Evolutionary conservation across 2,888 invertebrate species (phyloP).

Genomic region (Papilio demoleus): DNA sequence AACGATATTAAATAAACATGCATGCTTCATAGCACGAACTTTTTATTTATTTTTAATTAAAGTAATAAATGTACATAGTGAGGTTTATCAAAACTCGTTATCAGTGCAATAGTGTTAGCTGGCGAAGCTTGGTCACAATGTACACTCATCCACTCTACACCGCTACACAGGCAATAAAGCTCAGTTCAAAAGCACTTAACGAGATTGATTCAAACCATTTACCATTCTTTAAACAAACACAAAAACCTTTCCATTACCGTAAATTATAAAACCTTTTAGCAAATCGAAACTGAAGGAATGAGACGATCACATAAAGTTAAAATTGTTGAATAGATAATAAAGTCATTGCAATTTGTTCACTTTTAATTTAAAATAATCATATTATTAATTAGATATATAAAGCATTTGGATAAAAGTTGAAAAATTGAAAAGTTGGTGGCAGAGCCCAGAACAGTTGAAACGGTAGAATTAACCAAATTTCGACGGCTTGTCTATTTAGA

Average conservation of each 20-base stretch:
- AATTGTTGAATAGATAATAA: conserved; percentile 22
- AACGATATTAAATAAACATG: background rate
- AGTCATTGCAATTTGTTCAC: background rate
- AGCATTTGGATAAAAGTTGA: too few relatives aligned
- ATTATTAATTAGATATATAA: too few relatives aligned
- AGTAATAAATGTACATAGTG: conserved; percentile 1
- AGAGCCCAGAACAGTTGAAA: too few relatives aligned
- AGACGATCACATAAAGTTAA: conserved; percentile 30
- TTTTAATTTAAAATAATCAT: background rate
- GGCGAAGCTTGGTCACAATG: conserved; percentile 47
- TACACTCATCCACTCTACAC: conserved; percentile 65
- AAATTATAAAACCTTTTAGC: conserved; percentile 81
- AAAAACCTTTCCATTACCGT: conserved; percentile 79
- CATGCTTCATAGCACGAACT: background rate
- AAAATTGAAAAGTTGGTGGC: too few relatives aligned
- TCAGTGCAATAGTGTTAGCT: conserved; percentile 47
- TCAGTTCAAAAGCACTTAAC: conserved; percentile 82
- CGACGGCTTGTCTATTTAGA: too few relatives aligned
- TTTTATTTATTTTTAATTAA: background rate
- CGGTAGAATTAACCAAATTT: too few relatives aligned
- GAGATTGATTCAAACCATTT: conserved; percentile 82
- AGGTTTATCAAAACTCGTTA: conserved; percentile 36
- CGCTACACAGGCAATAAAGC: conserved; percentile 79
- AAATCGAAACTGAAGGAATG: conserved; percentile 48
- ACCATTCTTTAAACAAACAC: conserved; percentile 82